Percentiles rank a stretch among this genome's conserved stretches.
Conservation (phyloP, 2,113 vertebrate genomes). For the Tachuris rubrigastra region DNA sequence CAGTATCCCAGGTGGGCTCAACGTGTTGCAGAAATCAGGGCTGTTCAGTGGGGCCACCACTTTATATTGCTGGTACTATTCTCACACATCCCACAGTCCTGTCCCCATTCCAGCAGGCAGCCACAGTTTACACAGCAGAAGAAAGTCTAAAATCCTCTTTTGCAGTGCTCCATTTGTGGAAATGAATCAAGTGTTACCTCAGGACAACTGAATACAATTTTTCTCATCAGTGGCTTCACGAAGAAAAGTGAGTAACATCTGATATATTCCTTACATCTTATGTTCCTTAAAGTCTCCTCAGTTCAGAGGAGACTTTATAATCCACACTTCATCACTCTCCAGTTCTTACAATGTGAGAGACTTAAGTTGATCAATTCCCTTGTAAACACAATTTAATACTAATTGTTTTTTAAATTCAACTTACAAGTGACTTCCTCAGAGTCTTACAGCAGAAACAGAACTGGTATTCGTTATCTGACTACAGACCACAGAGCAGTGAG, state of each 20-base stretch:
- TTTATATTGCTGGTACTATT: not conserved
- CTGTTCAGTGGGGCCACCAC: not conserved
- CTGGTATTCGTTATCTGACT: not conserved
- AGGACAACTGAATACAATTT: not conserved
- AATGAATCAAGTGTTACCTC: not conserved
- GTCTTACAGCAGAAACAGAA: not conserved
- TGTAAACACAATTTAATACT: not conserved
- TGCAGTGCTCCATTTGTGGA: not conserved
- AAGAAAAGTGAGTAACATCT: not conserved
- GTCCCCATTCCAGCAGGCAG: not conserved
- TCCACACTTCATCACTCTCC: not conserved
- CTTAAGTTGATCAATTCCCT: not conserved
- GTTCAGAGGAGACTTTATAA: not conserved
- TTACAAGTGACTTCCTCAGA: not conserved
- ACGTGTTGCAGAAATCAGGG: not conserved
- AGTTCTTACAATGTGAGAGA: not conserved
- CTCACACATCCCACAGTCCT: not conserved
- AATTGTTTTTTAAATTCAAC: not conserved
- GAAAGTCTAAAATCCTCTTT: not conserved
- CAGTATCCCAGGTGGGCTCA: not conserved
- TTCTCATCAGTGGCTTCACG: not conserved
- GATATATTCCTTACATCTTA: not conserved
- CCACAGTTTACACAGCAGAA: not conserved
- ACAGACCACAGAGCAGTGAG: not conserved
- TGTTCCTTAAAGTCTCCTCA: not conserved